Base-by-base conservation (phyloP, 2,888 invertebrate species). In the Rotaria magnacalcarata region DNA sequence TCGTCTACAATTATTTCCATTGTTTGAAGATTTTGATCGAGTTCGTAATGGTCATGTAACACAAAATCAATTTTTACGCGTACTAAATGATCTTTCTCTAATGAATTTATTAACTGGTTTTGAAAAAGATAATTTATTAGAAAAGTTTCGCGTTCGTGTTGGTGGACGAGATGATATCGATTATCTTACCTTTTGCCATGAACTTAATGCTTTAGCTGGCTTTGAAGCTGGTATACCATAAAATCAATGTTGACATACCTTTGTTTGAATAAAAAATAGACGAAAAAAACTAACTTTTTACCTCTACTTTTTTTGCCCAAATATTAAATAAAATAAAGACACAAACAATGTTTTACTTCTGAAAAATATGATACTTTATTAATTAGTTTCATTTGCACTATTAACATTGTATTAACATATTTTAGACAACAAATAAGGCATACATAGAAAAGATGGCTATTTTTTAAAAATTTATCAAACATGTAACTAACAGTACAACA, bases 1-100 rank as follows among this genome's bases (percentile, higher is more conserved):
- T 56, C 89, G 89, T 67, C 90, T 91, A 88, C 91, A 91, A 88
- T 88, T 91, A 87, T 91, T 90, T 88, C 91, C 91, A n/a, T 88
- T 90, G 88, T 91, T 91, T 88, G 90, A 91, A 87, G 91, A 91
- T 88, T 91, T 90, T 84, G 91, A 91, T 87, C 87, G 89, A 84
- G 90, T 91, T 21, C 90, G 91, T 88, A 90, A 89, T 87, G 91
- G 91, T 24, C 89, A 89, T n/a, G 90, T 91, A 21, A 89, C 91
- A 27, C 88, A 89, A 86, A 89, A 89, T 52, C 91, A 91, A 89
- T 91, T 91, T 88, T 88, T 90, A 50, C 88, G 91, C 52, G 90
- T 90, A 7, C 89, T 91, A n/a, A 89, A 88, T 75, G 90, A 90
- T 85, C 89, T 91, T 2, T 89, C 90, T 85, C 88, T 91, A n/a